Evolutionary conservation across 2,797 vertebrate species (phyloP), one percentile per base, ranked within the genome.

Genomic region (Percopsis omiscomaycus): DNA sequence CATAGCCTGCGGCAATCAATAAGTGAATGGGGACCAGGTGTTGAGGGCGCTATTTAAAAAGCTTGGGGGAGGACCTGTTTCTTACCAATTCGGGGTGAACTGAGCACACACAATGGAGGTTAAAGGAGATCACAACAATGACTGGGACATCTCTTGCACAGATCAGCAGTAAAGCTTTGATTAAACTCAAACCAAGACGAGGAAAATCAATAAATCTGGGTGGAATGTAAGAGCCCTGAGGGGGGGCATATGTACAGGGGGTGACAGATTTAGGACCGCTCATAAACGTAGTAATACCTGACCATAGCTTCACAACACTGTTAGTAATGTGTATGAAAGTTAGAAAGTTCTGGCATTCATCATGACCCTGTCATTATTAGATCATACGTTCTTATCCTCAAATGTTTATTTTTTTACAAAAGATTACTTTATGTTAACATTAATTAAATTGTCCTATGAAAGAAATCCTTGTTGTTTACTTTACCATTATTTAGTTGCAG

Each of bases 21-120:
- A 84, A 73, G 69, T 71, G 84, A 89, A 89, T 83, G 80, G 84
- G 86, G 85, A 90, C 86, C 90, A 92, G 88, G 86, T 91, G 89
- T 86, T 68, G 82, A 83, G 22, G 61, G 81, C 11, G 75, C 77
- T 75, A 74, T 74, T 87, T 69, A 86, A 72, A 66, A 74, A 66
- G 55, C 72, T 72, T 79, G 80, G 68, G 79, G 79, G 80, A 82
- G 81, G 82, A 79, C 62, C 58, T 12, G 1, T 66, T 30, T 71
- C 82, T 76, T 69, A 81, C 79, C 66, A 77, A 81, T 71, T 55
- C 51, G 54, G 54, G 55, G 54, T 64, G 70, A 54, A 74, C 63
- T 63, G 69, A 82, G 22, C 22, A 80, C 59, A 48, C 76, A 80
- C 75, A 81, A 80, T 73, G 49, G 74, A 67, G 61, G 74, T 42